Evolutionary conservation across 2,113 vertebrate species (phyloP).

Genomic region (Phyllostomus discolor): DNA sequence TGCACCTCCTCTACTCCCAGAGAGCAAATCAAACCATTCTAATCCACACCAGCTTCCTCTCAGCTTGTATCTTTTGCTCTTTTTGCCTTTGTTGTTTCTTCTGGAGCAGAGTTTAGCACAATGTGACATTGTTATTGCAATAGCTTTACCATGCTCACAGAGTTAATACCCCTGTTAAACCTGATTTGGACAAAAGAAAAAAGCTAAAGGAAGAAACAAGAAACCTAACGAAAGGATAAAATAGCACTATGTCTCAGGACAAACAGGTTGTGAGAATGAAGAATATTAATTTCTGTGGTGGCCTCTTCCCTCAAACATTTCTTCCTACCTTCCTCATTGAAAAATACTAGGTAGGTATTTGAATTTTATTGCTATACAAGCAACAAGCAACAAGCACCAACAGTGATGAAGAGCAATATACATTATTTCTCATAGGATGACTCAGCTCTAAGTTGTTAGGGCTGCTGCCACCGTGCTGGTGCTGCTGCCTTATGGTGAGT

Average conservation of each 20-base stretch:
- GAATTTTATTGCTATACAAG: background rate
- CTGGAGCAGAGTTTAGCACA: fast-evolving
- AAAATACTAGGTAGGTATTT: background rate
- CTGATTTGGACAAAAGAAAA: background rate
- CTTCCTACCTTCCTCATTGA: background rate
- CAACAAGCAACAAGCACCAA: background rate
- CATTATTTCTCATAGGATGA: background rate
- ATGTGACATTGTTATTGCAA: background rate
- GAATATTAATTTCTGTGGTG: background rate
- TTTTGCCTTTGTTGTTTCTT: background rate
- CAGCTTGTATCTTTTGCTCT: background rate
- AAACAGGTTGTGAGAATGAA: background rate
- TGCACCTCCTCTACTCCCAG: background rate
- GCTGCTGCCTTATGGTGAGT: fast-evolving
- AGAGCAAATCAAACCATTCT: background rate
- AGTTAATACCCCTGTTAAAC: background rate
- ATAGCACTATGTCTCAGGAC: background rate
- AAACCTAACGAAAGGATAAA: background rate
- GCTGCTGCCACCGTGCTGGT: background rate
- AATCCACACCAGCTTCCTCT: background rate
- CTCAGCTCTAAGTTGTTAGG: background rate
- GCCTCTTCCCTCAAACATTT: background rate
- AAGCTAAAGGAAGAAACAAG: background rate
- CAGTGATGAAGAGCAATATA: background rate
- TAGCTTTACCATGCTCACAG: background rate